phyloP scores from a whole-genome alignment of 2,113 vertebrate species.

The Rattus rattus region DNA sequence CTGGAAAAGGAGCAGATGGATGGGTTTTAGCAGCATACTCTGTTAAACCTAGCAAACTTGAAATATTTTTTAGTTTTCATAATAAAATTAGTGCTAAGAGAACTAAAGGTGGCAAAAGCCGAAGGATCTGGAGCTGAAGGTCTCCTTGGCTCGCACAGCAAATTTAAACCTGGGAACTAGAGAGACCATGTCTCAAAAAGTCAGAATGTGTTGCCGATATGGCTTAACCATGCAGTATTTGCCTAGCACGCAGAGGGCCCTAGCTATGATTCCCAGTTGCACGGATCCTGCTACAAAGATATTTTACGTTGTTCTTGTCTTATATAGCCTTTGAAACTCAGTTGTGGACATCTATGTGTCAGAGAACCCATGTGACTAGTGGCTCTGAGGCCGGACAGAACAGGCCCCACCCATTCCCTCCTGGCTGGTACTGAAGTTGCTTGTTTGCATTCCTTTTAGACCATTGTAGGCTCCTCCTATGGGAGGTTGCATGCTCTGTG shows the following conservation, averaged over 20 bases:
- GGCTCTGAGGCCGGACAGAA: background rate
- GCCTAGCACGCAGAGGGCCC: no score
- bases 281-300: background rate
- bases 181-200: background rate
- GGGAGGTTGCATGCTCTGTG: background rate
- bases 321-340: constrained; percentile 4
- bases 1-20: background rate
- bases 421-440: background rate
- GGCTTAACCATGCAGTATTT: background rate
- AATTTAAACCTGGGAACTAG: background rate
- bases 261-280: background rate
- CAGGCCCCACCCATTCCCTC: background rate
- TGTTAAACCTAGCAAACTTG: constrained; percentile 16
- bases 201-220: background rate
- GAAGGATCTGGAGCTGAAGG: background rate
- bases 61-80: background rate
- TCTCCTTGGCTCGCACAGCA: background rate
- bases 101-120: no score
- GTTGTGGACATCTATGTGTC: background rate
- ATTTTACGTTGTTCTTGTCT: background rate
- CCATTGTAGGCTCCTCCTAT: background rate
- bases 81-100: background rate
- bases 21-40: constrained; percentile 19
- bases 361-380: background rate
- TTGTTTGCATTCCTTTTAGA: background rate